phyloP scores from a whole-genome alignment of 2,888 invertebrate genomes.

The Alloscopus bannaensis region DNA sequence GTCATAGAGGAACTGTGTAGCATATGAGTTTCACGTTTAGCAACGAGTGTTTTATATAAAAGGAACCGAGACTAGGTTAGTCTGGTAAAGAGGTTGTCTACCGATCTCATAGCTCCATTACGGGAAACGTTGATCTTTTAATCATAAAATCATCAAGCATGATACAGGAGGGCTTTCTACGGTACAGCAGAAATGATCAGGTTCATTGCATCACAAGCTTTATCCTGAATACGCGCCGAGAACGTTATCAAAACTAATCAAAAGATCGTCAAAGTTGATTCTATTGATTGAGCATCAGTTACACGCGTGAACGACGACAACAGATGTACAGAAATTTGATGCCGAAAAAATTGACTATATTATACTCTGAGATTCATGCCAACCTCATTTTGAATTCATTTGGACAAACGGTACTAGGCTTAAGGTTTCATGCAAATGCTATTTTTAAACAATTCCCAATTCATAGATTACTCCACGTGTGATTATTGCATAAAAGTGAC shows the following conservation, averaged over 20 bases:
- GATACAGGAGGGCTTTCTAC: slow-evolving; percentile 41
- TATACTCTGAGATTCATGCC: not conserved
- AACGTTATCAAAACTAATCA: slow-evolving; percentile 16
- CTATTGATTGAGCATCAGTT: slow-evolving; percentile 47
- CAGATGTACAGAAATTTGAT: not conserved
- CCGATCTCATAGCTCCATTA: slow-evolving; percentile 29
- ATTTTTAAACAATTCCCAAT: not conserved
- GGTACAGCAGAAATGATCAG: slow-evolving; percentile 7
- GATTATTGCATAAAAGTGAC: too few species aligned
- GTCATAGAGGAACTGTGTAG: too few species aligned
- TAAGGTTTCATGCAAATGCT: not conserved
- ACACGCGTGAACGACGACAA: slow-evolving; percentile 26
- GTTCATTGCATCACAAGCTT: slow-evolving; percentile 10
- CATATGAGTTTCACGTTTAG: too few species aligned
- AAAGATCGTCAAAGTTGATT: slow-evolving; percentile 9
- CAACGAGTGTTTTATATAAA: slow-evolving; percentile 11
- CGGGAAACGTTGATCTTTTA: slow-evolving; percentile 34
- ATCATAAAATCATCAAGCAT: slow-evolving; percentile 30
- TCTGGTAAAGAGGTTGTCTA: slow-evolving; percentile 41
- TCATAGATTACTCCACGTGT: too few species aligned
- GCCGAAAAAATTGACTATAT: not conserved
- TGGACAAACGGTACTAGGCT: not conserved
- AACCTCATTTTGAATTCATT: not conserved
- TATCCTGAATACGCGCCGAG: not conserved
- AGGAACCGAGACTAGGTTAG: slow-evolving; percentile 56